These are phyloP conservation scores for Cryptosula pallasiana DNA, from an alignment of 2,888 invertebrate genomes.

Conservation along the genomic window DNA sequence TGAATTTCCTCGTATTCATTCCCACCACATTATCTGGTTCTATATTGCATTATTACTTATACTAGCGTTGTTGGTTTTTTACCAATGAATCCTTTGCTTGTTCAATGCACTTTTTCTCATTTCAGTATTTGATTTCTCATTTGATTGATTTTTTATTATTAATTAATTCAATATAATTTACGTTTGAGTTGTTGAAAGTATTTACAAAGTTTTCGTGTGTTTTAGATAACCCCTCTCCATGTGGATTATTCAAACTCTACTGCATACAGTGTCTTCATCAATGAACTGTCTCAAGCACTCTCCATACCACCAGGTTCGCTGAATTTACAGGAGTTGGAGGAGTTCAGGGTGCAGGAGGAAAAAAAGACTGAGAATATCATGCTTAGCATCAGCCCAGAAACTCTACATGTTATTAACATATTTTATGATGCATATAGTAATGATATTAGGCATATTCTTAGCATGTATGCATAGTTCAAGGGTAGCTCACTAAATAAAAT, in stretches of 20 bases:
- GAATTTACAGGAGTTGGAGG: neutral
- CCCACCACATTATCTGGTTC: no score
- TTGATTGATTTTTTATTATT: no score
- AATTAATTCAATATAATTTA: no score
- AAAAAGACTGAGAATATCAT: neutral
- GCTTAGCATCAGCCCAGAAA: neutral
- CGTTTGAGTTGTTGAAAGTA: no score
- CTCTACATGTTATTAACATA: neutral
- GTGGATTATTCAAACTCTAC: neutral
- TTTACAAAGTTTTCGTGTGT: neutral
- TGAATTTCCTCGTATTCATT: no score
- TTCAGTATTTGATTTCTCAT: no score
- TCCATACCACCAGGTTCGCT: neutral
- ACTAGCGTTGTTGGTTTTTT: no score
- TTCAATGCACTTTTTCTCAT: no score
- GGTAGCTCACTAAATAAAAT: no score
- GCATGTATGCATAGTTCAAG: conserved; percentile 13
- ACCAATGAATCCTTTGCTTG: no score
- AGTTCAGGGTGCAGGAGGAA: neutral
- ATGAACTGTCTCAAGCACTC: neutral
- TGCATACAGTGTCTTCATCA: neutral
- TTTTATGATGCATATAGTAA: neutral
- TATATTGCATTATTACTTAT: no score
- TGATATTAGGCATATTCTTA: neutral
- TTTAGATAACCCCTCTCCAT: neutral